These are phyloP conservation scores for Syrrhaptes paradoxus DNA, from an alignment of 2,113 vertebrate species.

Conservation along the genomic window DNA sequence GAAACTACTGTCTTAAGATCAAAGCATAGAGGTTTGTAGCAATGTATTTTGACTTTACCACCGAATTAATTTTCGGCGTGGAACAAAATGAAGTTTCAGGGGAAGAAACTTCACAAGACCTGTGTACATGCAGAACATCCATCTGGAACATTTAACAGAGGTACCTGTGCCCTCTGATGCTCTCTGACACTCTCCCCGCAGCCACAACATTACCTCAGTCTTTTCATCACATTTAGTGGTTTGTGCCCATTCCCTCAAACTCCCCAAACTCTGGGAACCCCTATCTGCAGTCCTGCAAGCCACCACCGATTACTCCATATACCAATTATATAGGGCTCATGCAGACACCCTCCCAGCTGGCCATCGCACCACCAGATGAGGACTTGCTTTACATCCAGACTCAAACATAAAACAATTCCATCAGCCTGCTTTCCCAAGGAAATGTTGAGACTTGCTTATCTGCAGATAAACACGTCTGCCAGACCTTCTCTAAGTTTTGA, in stretches of 20 bases:
- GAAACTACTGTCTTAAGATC: not conserved
- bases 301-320: not conserved
- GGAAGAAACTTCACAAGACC: not conserved
- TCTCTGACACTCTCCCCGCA: not conserved
- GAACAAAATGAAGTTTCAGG: not conserved
- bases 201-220: not conserved
- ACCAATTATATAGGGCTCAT: not conserved
- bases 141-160: not conserved
- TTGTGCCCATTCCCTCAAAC: not conserved
- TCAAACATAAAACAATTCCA: not conserved
- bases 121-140: not conserved
- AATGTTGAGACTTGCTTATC: conserved; percentile 46
- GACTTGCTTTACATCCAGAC: not conserved
- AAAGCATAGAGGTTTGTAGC: not conserved
- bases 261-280: not conserved
- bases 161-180: rapidly evolving
- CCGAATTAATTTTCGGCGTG: not conserved
- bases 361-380: not conserved
- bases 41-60: not conserved
- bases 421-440: conserved; percentile 9
- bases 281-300: not conserved
- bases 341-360: not conserved
- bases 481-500: not conserved
- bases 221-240: not conserved
- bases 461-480: not conserved